These are phyloP conservation scores for Halichondria panicea DNA, from an alignment of 37 sponge, comb jelly and placozoan genomes.

Conservation along the genomic window DNA sequence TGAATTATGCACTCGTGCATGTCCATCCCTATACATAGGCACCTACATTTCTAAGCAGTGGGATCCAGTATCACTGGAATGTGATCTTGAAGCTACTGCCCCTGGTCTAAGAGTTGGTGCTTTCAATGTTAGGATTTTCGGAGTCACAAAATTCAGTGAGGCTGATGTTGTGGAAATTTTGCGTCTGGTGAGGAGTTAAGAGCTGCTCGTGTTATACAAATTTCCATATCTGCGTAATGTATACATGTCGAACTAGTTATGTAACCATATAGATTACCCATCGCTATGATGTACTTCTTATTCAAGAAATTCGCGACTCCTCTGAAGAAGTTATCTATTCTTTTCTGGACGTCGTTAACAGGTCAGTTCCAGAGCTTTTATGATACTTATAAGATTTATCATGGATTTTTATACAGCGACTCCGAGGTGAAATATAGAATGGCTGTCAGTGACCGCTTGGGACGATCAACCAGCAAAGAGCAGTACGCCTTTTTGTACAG, in stretches of 20 bases:
- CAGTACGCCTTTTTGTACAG: constrained; percentile 95
- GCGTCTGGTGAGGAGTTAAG: constrained; percentile 29
- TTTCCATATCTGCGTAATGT: no score
- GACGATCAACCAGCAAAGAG: constrained; percentile 78
- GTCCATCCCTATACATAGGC: no score
- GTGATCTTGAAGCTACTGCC: no score
- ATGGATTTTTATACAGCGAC: no score
- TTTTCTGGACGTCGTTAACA: constrained; percentile 63
- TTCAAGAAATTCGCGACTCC: constrained; percentile 84
- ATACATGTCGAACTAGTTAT: no score
- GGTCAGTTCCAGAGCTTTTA: no score
- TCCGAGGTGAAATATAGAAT: constrained; percentile 30
- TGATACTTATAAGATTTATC: no score
- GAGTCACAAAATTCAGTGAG: constrained; percentile 69
- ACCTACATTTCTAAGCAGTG: no score
- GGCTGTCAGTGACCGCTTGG: constrained; percentile 75
- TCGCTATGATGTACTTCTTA: constrained; percentile 84
- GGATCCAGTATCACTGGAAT: no score
- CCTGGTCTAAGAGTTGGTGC: constrained; percentile 52
- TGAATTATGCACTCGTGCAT: no score
- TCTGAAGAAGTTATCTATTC: constrained; percentile 54
- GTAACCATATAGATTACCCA: constrained; percentile 60
- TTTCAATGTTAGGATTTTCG: constrained; percentile 90
- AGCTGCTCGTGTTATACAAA: no score
- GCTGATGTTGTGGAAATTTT: constrained; percentile 54